phyloP scores from a whole-genome alignment of 35 echinoderm and acorn worm genomes.

The Apostichopus japonicus region DNA sequence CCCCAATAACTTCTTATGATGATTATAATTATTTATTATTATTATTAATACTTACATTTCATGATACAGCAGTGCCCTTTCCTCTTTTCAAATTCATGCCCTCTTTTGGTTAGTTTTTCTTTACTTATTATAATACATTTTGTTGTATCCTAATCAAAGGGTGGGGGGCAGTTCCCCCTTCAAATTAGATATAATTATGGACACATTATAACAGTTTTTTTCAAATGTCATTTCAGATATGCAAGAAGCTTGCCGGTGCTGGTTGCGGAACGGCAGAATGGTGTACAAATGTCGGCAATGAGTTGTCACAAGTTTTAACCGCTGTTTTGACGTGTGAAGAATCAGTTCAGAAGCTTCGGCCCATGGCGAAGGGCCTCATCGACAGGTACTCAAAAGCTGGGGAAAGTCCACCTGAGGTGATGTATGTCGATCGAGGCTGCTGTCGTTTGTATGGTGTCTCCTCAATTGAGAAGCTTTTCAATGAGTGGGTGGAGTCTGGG shows the following conservation, averaged over 20 bases:
- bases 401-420: constrained; percentile 45
- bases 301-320: constrained; percentile 27
- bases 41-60: no score
- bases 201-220: no score
- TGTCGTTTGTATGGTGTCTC: constrained; percentile 46
- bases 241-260: constrained; percentile 61
- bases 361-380: constrained; percentile 48
- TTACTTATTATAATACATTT: no score
- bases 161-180: no score
- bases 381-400: constrained; percentile 38
- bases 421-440: constrained; percentile 66
- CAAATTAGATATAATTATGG: no score
- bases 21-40: no score
- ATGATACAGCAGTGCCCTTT: no score
- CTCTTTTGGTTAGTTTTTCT: no score
- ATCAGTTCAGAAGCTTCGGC: constrained; percentile 39
- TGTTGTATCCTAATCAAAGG: no score
- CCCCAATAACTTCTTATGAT: no score
- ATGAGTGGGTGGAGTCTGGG: constrained; percentile 12
- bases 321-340: constrained; percentile 48
- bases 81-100: no score
- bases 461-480: constrained; percentile 41
- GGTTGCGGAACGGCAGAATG: constrained; percentile 62
- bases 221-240: constrained; percentile 35
- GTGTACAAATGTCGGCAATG: constrained; percentile 63